Base-by-base conservation (phyloP, 2,113 vertebrate species). In the Upupa epops region DNA sequence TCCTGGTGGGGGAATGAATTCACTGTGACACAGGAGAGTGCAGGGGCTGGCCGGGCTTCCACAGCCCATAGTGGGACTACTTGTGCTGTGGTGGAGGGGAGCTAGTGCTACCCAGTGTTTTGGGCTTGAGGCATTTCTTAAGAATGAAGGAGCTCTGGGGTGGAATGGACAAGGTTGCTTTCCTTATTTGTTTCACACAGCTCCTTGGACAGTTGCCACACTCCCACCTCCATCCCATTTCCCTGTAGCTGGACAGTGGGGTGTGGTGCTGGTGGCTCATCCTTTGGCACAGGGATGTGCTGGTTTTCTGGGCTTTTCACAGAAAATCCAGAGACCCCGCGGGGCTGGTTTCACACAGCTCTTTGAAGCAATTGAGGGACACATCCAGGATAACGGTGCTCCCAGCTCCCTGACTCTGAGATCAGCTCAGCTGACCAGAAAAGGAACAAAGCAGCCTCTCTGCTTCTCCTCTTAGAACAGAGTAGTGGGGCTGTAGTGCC, bases 81-180 rank as follows among this genome's bases (percentile, higher is more conserved):
- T 26, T 34, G 68, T 6, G 2, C 59, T 3, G 1, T 16, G 21
- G 66, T 2, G 8, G 29, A 24, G 61, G 54, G 59, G 51, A 79
- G 8, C 40, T 83, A 1, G 2, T 40, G 63, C 60, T 55, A 3
- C 2, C 63, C 72, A 20, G 0, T 0, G 0, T 42, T 65, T 76
- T 13, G 68, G 36, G 79, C 40, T 29, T 51, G 28, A 89, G 61
- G 52, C 3, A 1, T 54, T 79, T 49, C 59, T 32, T 49, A 11
- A n/a, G 60, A 13, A 17, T 19, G 49, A 79, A 64, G 52, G 36
- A 56, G 49, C 28, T 70, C 72, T 54, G 15, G 60, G 49, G 12
- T 60, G 34, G 34, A n/a, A 6, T 59, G 26, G 25, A 16, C 32
- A 34, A 46, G 9, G 15, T 42, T 42, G 11, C 26, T 89, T 75